phyloP scores from a whole-genome alignment of 2,113 vertebrate species.

The Barbus barbus region DNA sequence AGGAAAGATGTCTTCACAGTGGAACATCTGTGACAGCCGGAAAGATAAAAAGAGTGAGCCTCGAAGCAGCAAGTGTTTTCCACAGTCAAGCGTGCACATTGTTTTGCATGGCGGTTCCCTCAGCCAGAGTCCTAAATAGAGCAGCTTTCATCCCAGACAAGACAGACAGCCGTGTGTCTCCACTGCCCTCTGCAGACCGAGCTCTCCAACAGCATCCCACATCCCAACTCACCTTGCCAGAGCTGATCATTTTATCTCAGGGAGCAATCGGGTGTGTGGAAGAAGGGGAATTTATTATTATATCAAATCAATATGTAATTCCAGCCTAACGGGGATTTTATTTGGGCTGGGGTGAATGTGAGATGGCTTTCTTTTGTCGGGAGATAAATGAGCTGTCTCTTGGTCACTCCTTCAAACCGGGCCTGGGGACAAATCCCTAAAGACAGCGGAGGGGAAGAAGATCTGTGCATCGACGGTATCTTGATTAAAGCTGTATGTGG shows the following conservation, averaged over 20 bases:
- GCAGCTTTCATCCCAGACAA: neutral
- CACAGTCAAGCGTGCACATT: constrained; percentile 33
- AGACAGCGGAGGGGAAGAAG: constrained; percentile 12
- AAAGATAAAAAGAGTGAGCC: constrained; percentile 40
- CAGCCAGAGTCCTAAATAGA: constrained; percentile 25
- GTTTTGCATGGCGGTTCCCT: constrained; percentile 9
- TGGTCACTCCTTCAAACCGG: constrained; percentile 40
- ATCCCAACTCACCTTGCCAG: constrained; percentile 49
- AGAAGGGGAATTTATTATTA: constrained; percentile 57
- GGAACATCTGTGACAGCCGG: constrained; percentile 36
- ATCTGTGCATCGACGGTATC: constrained; percentile 24
- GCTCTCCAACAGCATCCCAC: neutral
- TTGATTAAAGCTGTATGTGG: neutral
- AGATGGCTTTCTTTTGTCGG: constrained; percentile 23
- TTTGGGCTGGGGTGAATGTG: constrained; percentile 43
- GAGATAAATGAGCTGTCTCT: constrained; percentile 42
- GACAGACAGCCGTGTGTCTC: neutral
- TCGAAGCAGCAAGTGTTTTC: constrained; percentile 43
- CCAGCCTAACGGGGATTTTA: constrained; percentile 41
- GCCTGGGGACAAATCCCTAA: constrained; percentile 44
- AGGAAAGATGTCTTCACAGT: constrained; percentile 33
- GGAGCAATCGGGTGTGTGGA: constrained; percentile 52
- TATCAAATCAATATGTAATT: constrained; percentile 62
- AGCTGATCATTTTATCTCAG: constrained; percentile 55
- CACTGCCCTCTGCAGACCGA: neutral